Evolutionary conservation across 2,888 invertebrate genomes (phyloP).

Genomic region (Adineta ricciae): DNA sequence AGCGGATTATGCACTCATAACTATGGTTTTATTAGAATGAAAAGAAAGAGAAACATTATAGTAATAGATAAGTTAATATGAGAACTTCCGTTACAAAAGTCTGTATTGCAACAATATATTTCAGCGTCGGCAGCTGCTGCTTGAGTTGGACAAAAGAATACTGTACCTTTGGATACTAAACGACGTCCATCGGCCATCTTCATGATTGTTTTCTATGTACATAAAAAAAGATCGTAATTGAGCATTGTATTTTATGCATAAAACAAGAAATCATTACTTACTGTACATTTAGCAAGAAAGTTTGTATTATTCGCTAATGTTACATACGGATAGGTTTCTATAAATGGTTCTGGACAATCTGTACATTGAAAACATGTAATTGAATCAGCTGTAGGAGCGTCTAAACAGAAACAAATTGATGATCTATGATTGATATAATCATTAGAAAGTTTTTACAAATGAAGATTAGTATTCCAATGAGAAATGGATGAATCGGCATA

Average conservation of each 20-base stretch:
- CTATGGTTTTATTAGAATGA: not conserved
- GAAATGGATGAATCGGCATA: not conserved
- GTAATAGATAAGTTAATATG: not conserved
- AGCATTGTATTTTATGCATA: too few relatives aligned
- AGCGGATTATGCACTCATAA: too few relatives aligned
- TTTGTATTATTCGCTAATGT: not conserved
- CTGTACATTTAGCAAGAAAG: not conserved
- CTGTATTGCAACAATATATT: not conserved
- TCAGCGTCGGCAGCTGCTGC: not conserved
- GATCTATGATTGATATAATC: too few relatives aligned
- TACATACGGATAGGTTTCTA: not conserved
- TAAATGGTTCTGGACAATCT: conserved; percentile 10
- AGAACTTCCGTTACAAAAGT: not conserved
- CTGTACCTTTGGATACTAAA: not conserved
- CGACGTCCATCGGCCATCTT: not conserved
- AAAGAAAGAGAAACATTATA: not conserved
- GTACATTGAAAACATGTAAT: not conserved
- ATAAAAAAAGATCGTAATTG: too few relatives aligned
- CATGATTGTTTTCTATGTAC: not conserved
- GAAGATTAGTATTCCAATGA: not conserved
- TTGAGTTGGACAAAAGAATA: not conserved
- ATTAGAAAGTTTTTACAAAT: not conserved
- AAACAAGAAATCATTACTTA: not conserved
- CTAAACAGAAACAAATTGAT: not conserved
- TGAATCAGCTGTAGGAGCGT: not conserved